Base-by-base conservation (phyloP, 2,888 invertebrate species). In the Megastigmus dorsalis region DNA sequence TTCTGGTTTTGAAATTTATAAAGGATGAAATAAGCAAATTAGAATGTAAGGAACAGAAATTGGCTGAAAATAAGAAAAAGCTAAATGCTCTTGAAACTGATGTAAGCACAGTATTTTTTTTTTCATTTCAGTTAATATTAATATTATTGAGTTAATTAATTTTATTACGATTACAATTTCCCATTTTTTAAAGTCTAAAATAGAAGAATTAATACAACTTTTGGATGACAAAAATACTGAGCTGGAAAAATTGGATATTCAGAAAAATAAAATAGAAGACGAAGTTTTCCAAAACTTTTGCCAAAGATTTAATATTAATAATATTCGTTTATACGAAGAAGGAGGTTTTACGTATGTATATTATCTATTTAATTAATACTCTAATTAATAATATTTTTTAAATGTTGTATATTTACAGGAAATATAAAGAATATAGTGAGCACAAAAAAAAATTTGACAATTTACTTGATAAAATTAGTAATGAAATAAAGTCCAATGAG, bases 291-390 rank as follows among this genome's bases (percentile, higher is more conserved):
- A 93, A 0, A 92, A 93, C 28, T 99, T 99, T 90, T 99, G 99
- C 85, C 88, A 91, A 43, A 93, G 94, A 83, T 94, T 98, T 85
- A 96, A 96, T 55, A 96, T 99, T 48, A 92, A 92, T 68, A 97
- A 98, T 89, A 99, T 99, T 82, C 93, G 96, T 0, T 96, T 97
- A 84, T 99, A 97, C 89, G 99, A 99, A 89, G 96, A 98, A 88
- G 91, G 97, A 36, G 97, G 98, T 89, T 88, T 98, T 82, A 92
- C 94, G 89, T 88, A 79, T 60, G 15, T 59, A 38, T 54, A 52
- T 41, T 23, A 38, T 13, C 2, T 26, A 28, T 76, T 20, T 38
- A 69, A 38, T 18, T 15, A 15, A 30, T 18, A 5, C 48, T 48
- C 26, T 65, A 59, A n/a, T n/a, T n/a, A n/a, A n/a, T 30, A 41